Conservation (phyloP, 2,797 vertebrate genomes). For the Delichon dasypus region DNA sequence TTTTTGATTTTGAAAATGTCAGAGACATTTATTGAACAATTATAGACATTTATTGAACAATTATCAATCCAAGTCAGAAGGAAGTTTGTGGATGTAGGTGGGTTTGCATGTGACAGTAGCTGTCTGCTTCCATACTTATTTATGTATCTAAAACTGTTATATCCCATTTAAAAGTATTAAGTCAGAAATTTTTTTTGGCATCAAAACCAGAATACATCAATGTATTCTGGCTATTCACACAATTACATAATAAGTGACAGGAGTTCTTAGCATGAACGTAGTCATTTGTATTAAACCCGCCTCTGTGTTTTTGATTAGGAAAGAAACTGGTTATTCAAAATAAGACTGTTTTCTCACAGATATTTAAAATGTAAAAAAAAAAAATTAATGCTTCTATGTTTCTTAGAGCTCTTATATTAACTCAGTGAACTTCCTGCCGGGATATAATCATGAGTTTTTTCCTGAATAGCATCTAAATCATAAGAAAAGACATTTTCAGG, state of each 20-base stretch:
- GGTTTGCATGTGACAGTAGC: not conserved
- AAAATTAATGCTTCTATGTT: not conserved
- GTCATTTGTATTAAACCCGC: not conserved
- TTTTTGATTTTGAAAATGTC: not conserved
- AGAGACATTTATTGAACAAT: not conserved
- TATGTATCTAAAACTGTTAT: not conserved
- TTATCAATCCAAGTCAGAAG: not conserved
- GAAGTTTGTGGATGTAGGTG: not conserved
- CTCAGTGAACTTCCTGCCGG: not conserved
- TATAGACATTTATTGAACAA: not conserved
- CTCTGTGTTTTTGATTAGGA: not conserved
- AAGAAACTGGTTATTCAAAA: not conserved
- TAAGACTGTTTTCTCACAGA: not conserved
- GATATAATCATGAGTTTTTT: not conserved
- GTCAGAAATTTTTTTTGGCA: not conserved
- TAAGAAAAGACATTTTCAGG: not conserved
- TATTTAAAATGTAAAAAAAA: not conserved
- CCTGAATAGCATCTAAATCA: not conserved
- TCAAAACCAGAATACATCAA: not conserved
- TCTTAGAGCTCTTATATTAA: not conserved
- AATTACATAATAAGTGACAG: not conserved
- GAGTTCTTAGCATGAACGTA: not conserved
- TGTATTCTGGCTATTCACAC: not conserved
- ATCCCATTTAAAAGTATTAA: not conserved
- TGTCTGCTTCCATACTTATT: not conserved